Conservation (phyloP, 2,797 vertebrate species). For the Enoplosus armatus region DNA sequence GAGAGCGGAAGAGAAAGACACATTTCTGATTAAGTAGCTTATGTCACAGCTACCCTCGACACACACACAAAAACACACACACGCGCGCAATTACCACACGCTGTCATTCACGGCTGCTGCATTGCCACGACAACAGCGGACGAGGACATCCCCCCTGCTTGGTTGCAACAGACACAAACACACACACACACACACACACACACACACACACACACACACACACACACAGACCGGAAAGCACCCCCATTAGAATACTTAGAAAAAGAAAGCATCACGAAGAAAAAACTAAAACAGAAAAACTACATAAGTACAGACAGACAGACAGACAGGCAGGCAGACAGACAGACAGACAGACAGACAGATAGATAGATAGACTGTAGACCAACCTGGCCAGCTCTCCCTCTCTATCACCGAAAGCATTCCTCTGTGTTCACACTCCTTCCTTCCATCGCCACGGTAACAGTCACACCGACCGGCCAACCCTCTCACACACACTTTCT, state of each 20-base stretch:
- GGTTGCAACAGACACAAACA: constrained; percentile 43
- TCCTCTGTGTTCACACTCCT: constrained; percentile 86
- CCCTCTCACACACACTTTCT: constrained; percentile 29
- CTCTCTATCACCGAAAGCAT: constrained; percentile 88
- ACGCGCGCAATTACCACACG: constrained; percentile 21
- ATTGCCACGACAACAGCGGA: constrained; percentile 67
- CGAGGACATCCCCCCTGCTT: constrained; percentile 70
- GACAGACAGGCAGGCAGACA: neutral
- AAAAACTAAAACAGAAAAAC: neutral
- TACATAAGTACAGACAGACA: constrained; percentile 6
- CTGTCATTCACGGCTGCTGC: constrained; percentile 71
- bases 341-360: constrained; percentile 4
- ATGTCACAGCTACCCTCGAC: constrained; percentile 20
- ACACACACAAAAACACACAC: constrained; percentile 18
- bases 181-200: constrained; percentile 25
- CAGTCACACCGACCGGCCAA: constrained; percentile 69
- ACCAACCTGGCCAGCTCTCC: constrained; percentile 87
- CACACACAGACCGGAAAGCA: constrained; percentile 17
- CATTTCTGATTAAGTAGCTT: constrained; percentile 20
- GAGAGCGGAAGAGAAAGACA: neutral
- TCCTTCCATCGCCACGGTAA: constrained; percentile 68
- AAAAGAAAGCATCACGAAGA: neutral
- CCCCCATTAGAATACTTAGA: neutral
- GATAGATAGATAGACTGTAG: neutral
- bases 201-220: constrained; percentile 21